These are phyloP conservation scores for Andrena chrysosceles DNA, from an alignment of 2,888 invertebrate genomes.

Conservation along the genomic window DNA sequence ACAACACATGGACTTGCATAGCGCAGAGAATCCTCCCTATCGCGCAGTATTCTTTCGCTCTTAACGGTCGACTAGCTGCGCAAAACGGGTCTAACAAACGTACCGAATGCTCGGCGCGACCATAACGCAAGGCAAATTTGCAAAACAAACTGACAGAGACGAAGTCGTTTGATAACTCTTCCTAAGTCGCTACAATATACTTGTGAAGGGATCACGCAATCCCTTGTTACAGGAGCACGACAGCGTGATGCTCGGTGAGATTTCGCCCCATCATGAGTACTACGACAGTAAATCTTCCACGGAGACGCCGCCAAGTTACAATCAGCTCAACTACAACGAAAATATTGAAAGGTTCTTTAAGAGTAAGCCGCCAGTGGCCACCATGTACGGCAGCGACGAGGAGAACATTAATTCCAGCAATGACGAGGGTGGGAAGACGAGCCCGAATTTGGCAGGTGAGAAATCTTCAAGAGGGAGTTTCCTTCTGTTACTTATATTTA, in stretches of 20 bases:
- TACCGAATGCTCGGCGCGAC: constrained; percentile 36
- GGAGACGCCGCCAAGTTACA: constrained; percentile 93
- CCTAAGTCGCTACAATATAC: constrained; percentile 78
- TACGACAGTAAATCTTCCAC: constrained; percentile 92
- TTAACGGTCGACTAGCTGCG: constrained; percentile 33
- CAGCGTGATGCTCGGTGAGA: constrained; percentile 93
- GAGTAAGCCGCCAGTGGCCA: constrained; percentile 74
- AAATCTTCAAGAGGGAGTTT: too few relatives aligned
- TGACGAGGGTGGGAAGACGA: constrained; percentile 74
- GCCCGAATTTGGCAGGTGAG: constrained; percentile 66
- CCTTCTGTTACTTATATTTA: neutral
- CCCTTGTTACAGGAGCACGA: constrained; percentile 89
- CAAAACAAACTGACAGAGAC: constrained; percentile 57
- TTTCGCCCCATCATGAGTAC: constrained; percentile 93
- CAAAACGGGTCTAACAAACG: constrained; percentile 43
- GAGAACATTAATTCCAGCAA: constrained; percentile 78
- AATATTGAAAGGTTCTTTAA: constrained; percentile 89
- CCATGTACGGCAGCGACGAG: constrained; percentile 76
- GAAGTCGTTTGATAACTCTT: constrained; percentile 57
- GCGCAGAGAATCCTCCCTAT: constrained; percentile 4
- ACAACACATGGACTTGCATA: constrained; percentile 7
- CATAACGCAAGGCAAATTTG: constrained; percentile 50
- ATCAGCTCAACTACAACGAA: constrained; percentile 94
- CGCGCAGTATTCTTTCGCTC: constrained; percentile 10
- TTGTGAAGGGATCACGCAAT: constrained; percentile 83